Evolutionary conservation across 2,113 vertebrate genomes (phyloP).

Genomic region (Tetrax tetrax): DNA sequence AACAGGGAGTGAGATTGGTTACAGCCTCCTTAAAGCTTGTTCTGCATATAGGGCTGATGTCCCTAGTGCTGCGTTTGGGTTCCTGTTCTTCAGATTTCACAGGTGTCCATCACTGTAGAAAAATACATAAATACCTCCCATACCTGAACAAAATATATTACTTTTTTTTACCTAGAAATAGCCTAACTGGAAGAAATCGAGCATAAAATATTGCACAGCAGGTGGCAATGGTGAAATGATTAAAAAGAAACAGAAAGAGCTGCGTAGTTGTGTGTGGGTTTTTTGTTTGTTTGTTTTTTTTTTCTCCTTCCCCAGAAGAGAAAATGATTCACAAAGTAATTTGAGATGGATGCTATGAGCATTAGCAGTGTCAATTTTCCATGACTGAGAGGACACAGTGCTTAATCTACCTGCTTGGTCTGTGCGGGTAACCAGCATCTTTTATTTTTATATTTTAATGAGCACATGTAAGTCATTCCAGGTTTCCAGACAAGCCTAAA

Average conservation of each 20-base stretch:
- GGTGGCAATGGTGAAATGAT: neutral
- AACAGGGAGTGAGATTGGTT: fast-evolving
- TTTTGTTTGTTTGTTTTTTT: no score
- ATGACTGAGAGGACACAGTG: neutral
- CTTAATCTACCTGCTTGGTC: neutral
- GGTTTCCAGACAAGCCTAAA: neutral
- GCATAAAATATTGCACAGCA: neutral
- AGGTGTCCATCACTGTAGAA: neutral
- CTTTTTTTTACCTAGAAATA: neutral
- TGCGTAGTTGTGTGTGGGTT: neutral
- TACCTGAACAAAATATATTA: neutral
- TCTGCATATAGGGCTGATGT: neutral
- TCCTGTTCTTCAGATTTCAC: fast-evolving
- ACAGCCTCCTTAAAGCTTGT: no score
- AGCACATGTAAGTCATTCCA: neutral
- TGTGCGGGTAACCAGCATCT: neutral
- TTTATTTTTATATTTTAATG: neutral
- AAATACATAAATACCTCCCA: fast-evolving
- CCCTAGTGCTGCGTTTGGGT: neutral
- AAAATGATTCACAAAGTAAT: neutral
- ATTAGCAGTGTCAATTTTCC: neutral
- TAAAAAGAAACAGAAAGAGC: neutral
- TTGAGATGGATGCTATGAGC: neutral
- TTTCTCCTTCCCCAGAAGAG: neutral
- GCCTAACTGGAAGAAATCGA: neutral